Evolutionary conservation across 2,888 invertebrate genomes (phyloP).

Genomic region (Agrochola circellaris): DNA sequence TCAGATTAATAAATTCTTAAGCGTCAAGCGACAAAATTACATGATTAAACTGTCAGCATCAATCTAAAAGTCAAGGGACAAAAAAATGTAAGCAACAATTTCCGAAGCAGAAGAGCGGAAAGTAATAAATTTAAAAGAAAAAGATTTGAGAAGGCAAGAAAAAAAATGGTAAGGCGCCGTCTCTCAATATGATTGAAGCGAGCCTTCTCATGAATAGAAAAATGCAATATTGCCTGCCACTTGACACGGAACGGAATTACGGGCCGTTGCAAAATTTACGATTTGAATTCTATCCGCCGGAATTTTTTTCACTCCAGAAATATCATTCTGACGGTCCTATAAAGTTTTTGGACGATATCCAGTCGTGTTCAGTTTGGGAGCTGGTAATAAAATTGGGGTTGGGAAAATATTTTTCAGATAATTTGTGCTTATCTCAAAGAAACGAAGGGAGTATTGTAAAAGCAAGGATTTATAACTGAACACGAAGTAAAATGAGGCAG

Average conservation of each 20-base stretch:
- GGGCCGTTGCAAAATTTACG: slow-evolving; percentile 62
- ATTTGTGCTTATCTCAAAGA: slow-evolving; percentile 14
- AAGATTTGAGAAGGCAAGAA: slow-evolving; percentile 61
- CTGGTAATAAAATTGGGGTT: slow-evolving; percentile 28
- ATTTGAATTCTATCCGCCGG: slow-evolving; percentile 63
- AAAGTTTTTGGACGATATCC: slow-evolving; percentile 58
- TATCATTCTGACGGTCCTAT: slow-evolving; percentile 29
- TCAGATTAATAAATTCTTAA: slow-evolving; percentile 32
- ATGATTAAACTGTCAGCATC: slow-evolving; percentile 51
- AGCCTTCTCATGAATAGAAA: slow-evolving; percentile 68
- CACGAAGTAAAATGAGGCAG: neutral
- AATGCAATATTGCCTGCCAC: slow-evolving; percentile 72
- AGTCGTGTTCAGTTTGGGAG: slow-evolving; percentile 36
- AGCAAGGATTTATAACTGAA: slow-evolving; percentile 2
- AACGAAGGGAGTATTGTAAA: neutral
- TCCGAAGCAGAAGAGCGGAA: slow-evolving; percentile 58
- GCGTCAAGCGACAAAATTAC: slow-evolving; percentile 33
- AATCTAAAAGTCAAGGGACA: slow-evolving; percentile 46
- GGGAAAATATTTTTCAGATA: neutral
- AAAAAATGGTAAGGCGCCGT: slow-evolving; percentile 53
- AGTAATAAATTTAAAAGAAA: slow-evolving; percentile 67
- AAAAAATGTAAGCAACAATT: slow-evolving; percentile 58
- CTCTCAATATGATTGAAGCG: slow-evolving; percentile 69
- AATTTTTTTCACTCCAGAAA: slow-evolving; percentile 48
- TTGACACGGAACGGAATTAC: slow-evolving; percentile 67